Conservation (phyloP, 2,888 invertebrate genomes). For the Lithophane leautieri region DNA sequence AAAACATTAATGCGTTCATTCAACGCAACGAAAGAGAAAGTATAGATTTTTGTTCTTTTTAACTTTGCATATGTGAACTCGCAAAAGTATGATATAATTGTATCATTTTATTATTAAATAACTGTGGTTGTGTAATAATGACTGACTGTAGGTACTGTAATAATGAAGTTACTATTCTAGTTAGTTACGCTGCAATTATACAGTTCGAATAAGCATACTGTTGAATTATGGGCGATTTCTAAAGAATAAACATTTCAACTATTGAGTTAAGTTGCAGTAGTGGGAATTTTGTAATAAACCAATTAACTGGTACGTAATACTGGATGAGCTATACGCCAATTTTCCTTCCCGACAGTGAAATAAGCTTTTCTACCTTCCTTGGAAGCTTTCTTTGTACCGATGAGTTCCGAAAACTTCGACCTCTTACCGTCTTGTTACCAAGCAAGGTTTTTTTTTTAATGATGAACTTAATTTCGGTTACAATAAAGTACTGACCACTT, state of each 20-base stretch:
- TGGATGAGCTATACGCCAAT: background rate
- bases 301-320: background rate
- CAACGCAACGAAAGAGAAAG: conserved; percentile 56
- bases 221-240: conserved; percentile 46
- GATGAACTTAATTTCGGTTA: too few species aligned
- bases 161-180: conserved; percentile 33
- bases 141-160: conserved; percentile 14
- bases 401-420: too few species aligned
- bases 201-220: conserved; percentile 27
- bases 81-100: conserved; percentile 51
- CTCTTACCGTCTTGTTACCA: too few species aligned
- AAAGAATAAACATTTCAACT: conserved; percentile 39
- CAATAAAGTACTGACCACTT: too few species aligned
- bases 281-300: background rate
- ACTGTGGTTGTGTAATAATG: conserved; percentile 41
- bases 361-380: too few species aligned
- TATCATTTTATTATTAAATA: conserved; percentile 48
- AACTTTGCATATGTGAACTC: conserved; percentile 42
- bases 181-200: conserved; percentile 48
- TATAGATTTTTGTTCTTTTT: conserved; percentile 50
- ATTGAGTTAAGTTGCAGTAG: conserved; percentile 7
- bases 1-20: conserved; percentile 30
- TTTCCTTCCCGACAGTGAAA: background rate
- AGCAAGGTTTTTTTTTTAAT: too few species aligned
- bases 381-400: too few species aligned